Evolutionary conservation across 2,888 invertebrate species (phyloP), one percentile per base, ranked within the genome.

Genomic region (Hydriomena furcata): DNA sequence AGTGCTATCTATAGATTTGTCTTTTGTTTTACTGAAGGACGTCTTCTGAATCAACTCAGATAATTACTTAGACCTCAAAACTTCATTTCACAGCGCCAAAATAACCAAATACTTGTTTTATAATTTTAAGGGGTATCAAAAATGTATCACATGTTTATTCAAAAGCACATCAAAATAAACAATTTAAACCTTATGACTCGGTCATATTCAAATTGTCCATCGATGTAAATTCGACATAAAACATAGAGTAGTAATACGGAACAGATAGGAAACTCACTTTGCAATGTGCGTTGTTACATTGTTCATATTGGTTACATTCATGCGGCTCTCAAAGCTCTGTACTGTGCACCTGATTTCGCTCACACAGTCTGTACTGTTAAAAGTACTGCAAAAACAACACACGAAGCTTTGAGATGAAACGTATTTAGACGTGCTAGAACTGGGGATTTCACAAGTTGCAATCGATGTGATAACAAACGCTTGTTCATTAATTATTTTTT

Each of bases 361-460:
- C 82, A 89, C 79, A 87, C 78, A 80, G 76, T 89, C 89, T 82
- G 88, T 84, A 86, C 87, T 88, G 82, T 89, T 86, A 87, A 87
- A 89, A 85, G 82, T 83, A 88, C 89, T 90, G 90, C 84, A 87
- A 85, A 83, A 83, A 89, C 84, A 86, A 86, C 79, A 61, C 59
- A 59, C 35, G 37, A 61, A 57, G 61, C 61, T 53, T 52, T 58
- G 47, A 64, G 43, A 55, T 37, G 30, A 34, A 50, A 31, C 34
- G 37, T 38, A 56, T 55, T n/a, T 47, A 49, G 50, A 55, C 17
- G 31, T 52, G 47, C 53, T 11, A 30, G 5, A 30, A 11, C 10
- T 11, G 7, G 17, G 13, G 5, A 10, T 34, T 34, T 28, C 28
- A 51, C 24, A 30, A 21, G 21, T 44, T 34, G 32, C 38, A 34